A percentile compares a stretch with the other conserved stretches of the same genome.
phyloP scores from a whole-genome alignment of 2,113 vertebrate species.

The Colius striatus region DNA sequence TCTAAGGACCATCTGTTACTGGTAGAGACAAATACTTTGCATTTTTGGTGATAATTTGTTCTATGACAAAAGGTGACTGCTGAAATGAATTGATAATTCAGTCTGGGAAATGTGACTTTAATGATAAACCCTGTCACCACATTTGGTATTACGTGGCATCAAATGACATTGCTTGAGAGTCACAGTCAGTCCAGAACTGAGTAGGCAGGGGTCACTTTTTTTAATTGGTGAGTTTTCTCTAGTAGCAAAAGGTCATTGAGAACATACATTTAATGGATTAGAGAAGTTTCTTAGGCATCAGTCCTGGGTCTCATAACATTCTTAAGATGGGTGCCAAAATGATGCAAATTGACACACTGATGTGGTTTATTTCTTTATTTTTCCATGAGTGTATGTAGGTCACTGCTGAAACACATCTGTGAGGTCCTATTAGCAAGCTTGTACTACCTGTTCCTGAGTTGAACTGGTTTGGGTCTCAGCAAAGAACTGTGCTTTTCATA shows the following conservation, averaged over 20 bases:
- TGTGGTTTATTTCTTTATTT: slow-evolving; percentile 24
- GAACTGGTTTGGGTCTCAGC: not conserved
- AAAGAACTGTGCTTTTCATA: not conserved
- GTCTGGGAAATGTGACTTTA: not conserved
- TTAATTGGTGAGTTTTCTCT: not conserved
- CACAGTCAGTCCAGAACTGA: not conserved
- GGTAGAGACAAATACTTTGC: slow-evolving; percentile 22
- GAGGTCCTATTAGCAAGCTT: not conserved
- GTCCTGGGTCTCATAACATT: not conserved
- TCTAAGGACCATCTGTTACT: slow-evolving; percentile 48
- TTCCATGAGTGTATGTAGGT: not conserved
- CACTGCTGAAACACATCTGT: not conserved
- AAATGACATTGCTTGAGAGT: not conserved
- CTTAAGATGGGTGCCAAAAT: not conserved
- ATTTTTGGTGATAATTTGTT: slow-evolving; percentile 42
- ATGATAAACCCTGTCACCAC: not conserved
- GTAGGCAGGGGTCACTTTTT: not conserved
- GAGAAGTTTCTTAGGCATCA: not conserved
- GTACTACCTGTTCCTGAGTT: not conserved
- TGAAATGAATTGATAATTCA: slow-evolving; percentile 13
- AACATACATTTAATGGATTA: slow-evolving; percentile 11
- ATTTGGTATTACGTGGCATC: slow-evolving; percentile 4
- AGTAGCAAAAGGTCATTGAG: slow-evolving; percentile 15
- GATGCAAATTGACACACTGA: not conserved
- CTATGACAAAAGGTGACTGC: slow-evolving; percentile 8